phyloP scores from a whole-genome alignment of 2,888 invertebrate species.

The Diploptera punctata region DNA sequence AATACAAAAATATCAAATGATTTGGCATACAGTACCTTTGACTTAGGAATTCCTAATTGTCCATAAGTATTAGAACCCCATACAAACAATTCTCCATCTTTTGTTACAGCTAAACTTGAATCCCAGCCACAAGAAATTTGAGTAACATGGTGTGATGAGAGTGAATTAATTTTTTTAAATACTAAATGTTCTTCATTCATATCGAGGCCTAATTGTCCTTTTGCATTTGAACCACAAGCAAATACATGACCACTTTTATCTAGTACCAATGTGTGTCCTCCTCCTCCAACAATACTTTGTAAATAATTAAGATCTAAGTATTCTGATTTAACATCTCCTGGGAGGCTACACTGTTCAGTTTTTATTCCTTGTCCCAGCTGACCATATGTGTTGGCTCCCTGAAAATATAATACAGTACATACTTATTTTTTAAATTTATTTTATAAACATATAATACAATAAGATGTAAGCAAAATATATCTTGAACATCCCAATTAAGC shows the following conservation, averaged over 20 bases:
- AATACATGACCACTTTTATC: conserved; percentile 71
- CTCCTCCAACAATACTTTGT: conserved; percentile 74
- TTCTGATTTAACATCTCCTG: conserved; percentile 60
- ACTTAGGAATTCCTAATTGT: conserved; percentile 72
- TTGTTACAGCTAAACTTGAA: conserved; percentile 75
- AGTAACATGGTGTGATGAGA: conserved; percentile 59
- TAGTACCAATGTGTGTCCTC: conserved; percentile 76
- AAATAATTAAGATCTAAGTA: conserved; percentile 59
- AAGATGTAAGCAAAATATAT: too few species aligned
- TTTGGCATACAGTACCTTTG: too few species aligned
- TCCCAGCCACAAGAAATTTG: conserved; percentile 84
- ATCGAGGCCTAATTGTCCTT: conserved; percentile 70
- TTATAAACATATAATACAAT: too few species aligned
- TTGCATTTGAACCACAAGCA: conserved; percentile 80
- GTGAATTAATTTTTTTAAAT: conserved; percentile 46
- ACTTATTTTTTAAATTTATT: too few species aligned
- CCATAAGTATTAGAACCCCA: conserved; percentile 87
- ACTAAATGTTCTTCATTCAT: conserved; percentile 34
- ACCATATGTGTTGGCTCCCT: conserved; percentile 87
- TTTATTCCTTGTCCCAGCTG: conserved; percentile 74
- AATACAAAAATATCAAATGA: too few species aligned
- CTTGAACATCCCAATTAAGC: too few species aligned
- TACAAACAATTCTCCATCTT: conserved; percentile 71
- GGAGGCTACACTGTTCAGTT: conserved; percentile 66
- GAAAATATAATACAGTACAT: too few species aligned